These are phyloP conservation scores for Chymomyza costata DNA, from an alignment of 1,140 invertebrate genomes.

Conservation along the genomic window DNA sequence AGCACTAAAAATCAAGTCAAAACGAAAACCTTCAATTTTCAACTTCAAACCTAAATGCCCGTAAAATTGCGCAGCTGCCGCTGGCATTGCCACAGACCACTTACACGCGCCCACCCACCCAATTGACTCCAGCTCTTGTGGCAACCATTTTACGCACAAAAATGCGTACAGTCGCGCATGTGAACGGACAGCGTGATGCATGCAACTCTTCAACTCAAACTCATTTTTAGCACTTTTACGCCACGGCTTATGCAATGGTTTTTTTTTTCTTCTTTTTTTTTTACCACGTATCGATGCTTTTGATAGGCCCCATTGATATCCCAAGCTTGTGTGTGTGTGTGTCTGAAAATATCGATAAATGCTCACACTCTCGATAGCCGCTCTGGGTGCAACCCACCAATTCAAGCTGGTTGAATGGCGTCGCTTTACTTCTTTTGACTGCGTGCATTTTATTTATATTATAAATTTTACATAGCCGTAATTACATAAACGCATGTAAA, in stretches of 20 bases:
- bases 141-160: constrained; percentile 22
- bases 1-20: constrained; percentile 1
- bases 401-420: not conserved
- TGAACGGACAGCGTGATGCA: too few relatives aligned
- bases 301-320: not conserved
- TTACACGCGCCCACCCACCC: constrained; percentile 31
- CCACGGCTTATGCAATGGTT: constrained; percentile 31
- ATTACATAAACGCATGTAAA: constrained; percentile 47
- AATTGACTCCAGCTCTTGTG: constrained; percentile 37
- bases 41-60: not conserved
- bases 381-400: not conserved
- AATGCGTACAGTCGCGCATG: too few relatives aligned
- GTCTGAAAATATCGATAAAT: constrained; percentile 62
- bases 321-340: not conserved
- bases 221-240: too few relatives aligned
- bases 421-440: constrained; percentile 33
- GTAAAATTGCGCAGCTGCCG: not conserved
- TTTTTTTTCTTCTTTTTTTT: too few relatives aligned
- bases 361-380: constrained; percentile 1
- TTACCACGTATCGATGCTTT: constrained; percentile 4
- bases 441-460: constrained; percentile 66
- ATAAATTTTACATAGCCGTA: constrained; percentile 55
- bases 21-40: constrained; percentile 45
- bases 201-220: too few relatives aligned
- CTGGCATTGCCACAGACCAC: not conserved